Percentiles rank a stretch among this genome's conserved stretches.
Evolutionary conservation across 2,113 vertebrate genomes (phyloP).

Genomic region (Eulacestoma nigropectus): DNA sequence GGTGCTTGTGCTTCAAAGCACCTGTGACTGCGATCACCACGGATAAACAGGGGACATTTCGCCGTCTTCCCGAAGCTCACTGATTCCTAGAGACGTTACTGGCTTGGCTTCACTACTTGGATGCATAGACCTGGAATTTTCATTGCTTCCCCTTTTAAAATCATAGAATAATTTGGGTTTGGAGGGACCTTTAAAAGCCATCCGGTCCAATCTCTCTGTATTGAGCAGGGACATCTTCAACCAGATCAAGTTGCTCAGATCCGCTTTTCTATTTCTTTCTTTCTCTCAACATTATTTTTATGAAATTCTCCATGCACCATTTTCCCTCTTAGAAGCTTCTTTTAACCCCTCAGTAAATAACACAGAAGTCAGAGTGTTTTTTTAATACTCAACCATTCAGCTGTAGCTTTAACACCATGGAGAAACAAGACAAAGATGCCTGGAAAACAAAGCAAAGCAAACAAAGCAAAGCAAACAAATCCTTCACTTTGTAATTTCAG

Average conservation of each 20-base stretch:
- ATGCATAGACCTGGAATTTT: not conserved
- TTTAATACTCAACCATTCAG: not conserved
- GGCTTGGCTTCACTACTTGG: not conserved
- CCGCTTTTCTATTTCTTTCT: not conserved
- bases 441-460: not conserved
- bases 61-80: not conserved
- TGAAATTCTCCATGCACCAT: not conserved
- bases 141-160: not conserved
- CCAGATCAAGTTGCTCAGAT: not conserved
- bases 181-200: not conserved
- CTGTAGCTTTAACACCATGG: not conserved
- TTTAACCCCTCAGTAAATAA: not conserved
- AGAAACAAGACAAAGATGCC: not conserved
- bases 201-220: too few species aligned
- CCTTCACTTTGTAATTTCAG: slow-evolving; percentile 25
- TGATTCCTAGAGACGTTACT: not conserved
- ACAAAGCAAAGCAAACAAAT: not conserved
- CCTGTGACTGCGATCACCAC: fast-evolving
- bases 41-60: too few species aligned
- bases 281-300: not conserved
- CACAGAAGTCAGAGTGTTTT: not conserved
- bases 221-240: not conserved
- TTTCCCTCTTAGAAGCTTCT: not conserved
- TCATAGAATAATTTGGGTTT: not conserved
- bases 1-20: not conserved